phyloP scores from a whole-genome alignment of 2,888 invertebrate genomes.

The Onthophagus sagittarius region DNA sequence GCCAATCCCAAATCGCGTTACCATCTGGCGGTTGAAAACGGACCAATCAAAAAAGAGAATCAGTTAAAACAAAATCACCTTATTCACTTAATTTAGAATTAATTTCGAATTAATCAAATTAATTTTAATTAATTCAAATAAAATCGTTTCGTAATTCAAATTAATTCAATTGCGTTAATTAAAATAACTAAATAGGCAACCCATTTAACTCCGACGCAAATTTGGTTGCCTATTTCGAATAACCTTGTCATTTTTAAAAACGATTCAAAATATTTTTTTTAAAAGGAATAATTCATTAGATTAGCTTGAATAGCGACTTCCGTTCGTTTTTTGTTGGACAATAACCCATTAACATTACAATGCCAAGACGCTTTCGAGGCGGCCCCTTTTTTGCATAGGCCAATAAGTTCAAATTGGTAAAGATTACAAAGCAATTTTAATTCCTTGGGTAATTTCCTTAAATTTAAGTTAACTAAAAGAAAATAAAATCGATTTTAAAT shows the following conservation, averaged over 20 bases:
- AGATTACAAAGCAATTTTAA: neutral
- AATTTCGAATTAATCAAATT: neutral
- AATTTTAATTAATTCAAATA: too few relatives aligned
- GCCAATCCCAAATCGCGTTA: slow-evolving; percentile 25
- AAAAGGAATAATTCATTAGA: neutral
- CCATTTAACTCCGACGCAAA: neutral
- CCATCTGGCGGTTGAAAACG: slow-evolving; percentile 29
- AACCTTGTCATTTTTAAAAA: too few relatives aligned
- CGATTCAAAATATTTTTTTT: neutral
- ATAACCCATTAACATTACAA: neutral
- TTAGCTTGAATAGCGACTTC: neutral
- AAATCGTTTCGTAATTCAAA: too few relatives aligned
- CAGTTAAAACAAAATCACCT: neutral
- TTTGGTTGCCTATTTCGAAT: neutral
- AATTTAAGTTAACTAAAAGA: neutral
- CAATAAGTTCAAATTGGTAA: neutral
- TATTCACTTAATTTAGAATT: neutral
- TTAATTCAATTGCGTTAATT: too few relatives aligned
- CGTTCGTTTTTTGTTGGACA: neutral
- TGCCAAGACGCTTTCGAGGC: neutral
- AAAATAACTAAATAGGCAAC: neutral
- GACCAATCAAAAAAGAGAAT: slow-evolving; percentile 17
- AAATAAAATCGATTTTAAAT: too few relatives aligned
- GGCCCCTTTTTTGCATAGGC: neutral
- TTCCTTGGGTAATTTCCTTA: neutral